Conservation (phyloP, 1,140 invertebrate genomes). For the Zaprionus inermis region DNA sequence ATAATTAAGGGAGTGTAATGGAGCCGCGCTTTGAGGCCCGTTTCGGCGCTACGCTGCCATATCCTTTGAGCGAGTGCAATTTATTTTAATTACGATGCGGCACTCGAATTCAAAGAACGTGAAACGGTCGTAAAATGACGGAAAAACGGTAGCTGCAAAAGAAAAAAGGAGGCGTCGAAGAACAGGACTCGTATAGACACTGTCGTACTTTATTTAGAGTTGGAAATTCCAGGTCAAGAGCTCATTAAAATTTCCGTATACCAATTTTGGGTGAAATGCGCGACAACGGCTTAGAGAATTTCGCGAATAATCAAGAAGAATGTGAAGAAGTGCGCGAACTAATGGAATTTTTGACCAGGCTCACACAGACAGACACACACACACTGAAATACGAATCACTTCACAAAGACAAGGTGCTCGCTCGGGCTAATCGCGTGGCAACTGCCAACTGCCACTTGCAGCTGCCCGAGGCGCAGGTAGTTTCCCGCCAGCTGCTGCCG, state of each 20-base stretch:
- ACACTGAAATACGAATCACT: background rate
- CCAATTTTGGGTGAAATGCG: slow-evolving; percentile 10
- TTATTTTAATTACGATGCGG: slow-evolving; percentile 68
- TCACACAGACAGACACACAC: background rate
- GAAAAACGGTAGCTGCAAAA: slow-evolving; percentile 29
- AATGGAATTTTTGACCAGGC: slow-evolving; percentile 39
- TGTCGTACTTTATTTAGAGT: background rate
- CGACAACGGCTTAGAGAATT: slow-evolving; percentile 30
- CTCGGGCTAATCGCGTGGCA: slow-evolving; percentile 61
- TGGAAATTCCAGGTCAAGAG: slow-evolving; percentile 32
- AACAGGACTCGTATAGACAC: slow-evolving; percentile 7
- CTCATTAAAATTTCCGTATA: slow-evolving; percentile 48
- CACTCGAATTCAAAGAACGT: slow-evolving; percentile 48
- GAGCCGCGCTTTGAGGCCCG: slow-evolving; percentile 21
- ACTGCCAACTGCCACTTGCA: slow-evolving; percentile 49
- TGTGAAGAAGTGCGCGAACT: slow-evolving; percentile 10
- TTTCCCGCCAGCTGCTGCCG: slow-evolving; percentile 48
- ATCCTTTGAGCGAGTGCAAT: slow-evolving; percentile 60
- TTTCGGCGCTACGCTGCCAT: slow-evolving; percentile 8
- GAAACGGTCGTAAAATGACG: slow-evolving; percentile 41
- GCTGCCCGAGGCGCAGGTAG: slow-evolving; percentile 65
- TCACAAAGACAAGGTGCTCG: background rate
- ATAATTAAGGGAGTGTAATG: slow-evolving; percentile 39
- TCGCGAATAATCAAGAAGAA: slow-evolving; percentile 27
- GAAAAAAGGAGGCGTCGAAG: slow-evolving; percentile 5